A percentile compares a stretch with the other conserved stretches of the same genome.
Evolutionary conservation across 2,113 vertebrate genomes (phyloP).

Genomic region (Limanda limanda): DNA sequence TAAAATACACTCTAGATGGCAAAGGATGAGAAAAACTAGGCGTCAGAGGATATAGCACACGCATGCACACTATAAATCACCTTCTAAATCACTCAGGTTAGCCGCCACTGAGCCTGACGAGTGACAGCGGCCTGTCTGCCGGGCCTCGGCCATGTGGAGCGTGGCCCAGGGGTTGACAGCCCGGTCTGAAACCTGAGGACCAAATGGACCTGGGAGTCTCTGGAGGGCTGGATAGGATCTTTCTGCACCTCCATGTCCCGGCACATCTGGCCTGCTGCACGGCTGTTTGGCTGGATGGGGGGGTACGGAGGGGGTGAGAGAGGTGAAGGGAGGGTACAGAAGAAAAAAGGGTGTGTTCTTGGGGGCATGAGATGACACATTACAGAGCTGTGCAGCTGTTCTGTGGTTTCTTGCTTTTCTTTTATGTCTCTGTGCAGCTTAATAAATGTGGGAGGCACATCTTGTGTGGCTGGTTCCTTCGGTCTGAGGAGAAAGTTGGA

Average conservation of each 20-base stretch:
- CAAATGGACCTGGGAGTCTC: conserved; percentile 46
- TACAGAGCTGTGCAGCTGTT: conserved; percentile 33
- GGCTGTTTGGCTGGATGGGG: conserved; percentile 35
- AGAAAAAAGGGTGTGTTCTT: conserved; percentile 6
- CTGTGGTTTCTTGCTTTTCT: conserved; percentile 25
- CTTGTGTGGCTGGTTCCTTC: conserved; percentile 27
- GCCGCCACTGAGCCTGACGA: conserved; percentile 34
- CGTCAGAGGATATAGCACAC: background rate
- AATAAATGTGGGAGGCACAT: conserved; percentile 23
- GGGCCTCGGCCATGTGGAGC: conserved; percentile 34
- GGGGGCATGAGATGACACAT: conserved; percentile 6
- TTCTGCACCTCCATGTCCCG: conserved; percentile 55
- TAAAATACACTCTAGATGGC: background rate
- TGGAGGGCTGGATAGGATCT: conserved; percentile 54
- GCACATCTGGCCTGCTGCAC: conserved; percentile 53
- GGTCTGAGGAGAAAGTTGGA: conserved; percentile 10
- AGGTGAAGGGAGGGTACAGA: background rate
- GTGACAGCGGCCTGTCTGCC: conserved; percentile 49
- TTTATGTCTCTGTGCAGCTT: conserved; percentile 3
- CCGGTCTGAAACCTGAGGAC: conserved; percentile 37
- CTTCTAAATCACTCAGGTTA: conserved; percentile 35
- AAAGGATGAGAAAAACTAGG: conserved; percentile 3
- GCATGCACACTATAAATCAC: conserved; percentile 13
- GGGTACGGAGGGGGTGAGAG: conserved; percentile 6
- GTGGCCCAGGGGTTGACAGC: conserved; percentile 45